Evolutionary conservation across 2,888 invertebrate genomes (phyloP), one percentile per base, ranked within the genome.

Genomic region (Caenorhabditis virilis): DNA sequence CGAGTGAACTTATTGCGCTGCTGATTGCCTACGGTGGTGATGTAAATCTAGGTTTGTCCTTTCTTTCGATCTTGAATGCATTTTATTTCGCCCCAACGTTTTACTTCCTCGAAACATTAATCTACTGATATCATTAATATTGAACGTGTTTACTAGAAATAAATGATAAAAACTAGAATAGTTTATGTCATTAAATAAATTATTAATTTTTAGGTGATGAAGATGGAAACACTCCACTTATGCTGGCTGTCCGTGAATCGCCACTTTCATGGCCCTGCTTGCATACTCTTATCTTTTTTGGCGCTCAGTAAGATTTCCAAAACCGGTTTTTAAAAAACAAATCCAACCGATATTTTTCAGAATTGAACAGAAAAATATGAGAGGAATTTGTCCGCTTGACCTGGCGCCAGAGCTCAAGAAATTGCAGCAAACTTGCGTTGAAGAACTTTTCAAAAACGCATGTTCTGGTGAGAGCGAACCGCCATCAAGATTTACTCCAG

Each of bases 151-250:
- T n/a, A n/a, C n/a, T n/a, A n/a, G n/a, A n/a, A n/a, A n/a, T n/a
- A n/a, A n/a, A n/a, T n/a, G n/a, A 6, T 11, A 42, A 42, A 25
- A 6, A 13, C 2, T 2, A 42, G 15, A 42, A 42, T 25, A 13
- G 15, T 39, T 30, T 4, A 15, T n/a, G 22, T 35, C 46, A 38
- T 41, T 50, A 51, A 38, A 38, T 53, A 41, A 54, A 57, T 62
- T 38, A 63, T 41, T 65, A 41, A 59, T 45, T 15, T 50, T 25
- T 38, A 72, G 74, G 69, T 78, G 88, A 88, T 78, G 81, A 83
- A 22, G 84, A 86, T 61, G 88, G 88, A 20, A 87, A 87, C 78
- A 87, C 88, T 16, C 87, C 88, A 1, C 83, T 88, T 20, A 88
- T 88, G 78, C 79, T 88, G 50, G 87, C 87, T 25, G 86, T 87